These are phyloP conservation scores for Drosophila quadrilineata DNA, from an alignment of 1,140 invertebrate species.

Conservation along the genomic window DNA sequence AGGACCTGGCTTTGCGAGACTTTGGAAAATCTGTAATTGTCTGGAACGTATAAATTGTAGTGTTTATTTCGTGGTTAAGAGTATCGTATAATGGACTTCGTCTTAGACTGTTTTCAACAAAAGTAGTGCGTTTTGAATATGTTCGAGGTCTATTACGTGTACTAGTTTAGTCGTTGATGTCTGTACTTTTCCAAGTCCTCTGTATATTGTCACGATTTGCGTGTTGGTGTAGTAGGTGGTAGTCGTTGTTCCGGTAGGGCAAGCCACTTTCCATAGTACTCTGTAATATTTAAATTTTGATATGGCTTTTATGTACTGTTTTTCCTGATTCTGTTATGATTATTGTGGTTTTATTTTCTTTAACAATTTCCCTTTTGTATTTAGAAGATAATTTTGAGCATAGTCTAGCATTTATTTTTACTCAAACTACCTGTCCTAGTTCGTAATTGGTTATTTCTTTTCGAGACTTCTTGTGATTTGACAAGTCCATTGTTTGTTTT, in stretches of 20 bases:
- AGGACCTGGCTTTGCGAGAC: neutral
- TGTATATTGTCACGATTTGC: neutral
- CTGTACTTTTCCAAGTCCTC: neutral
- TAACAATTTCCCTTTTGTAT: conserved; percentile 1
- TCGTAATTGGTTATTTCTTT: conserved; percentile 3
- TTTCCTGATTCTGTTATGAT: neutral
- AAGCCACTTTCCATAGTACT: neutral
- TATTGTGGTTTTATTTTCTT: neutral
- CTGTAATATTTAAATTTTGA: neutral
- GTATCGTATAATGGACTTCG: neutral
- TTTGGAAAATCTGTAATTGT: neutral
- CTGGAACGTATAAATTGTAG: neutral
- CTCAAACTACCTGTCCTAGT: conserved; percentile 20
- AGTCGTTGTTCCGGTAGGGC: neutral
- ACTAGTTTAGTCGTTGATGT: too few relatives aligned
- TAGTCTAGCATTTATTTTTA: conserved; percentile 28
- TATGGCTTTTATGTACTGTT: neutral
- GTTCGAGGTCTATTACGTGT: too few relatives aligned
- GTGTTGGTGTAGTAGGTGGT: neutral
- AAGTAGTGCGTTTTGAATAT: neutral
- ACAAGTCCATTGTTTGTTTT: conserved; percentile 4
- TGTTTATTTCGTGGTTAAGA: neutral
- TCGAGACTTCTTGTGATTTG: conserved; percentile 24
- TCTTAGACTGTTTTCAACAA: neutral
- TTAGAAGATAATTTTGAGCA: neutral